Evolutionary conservation across 2,888 invertebrate species (phyloP).

Genomic region (Mesoligia furuncula): DNA sequence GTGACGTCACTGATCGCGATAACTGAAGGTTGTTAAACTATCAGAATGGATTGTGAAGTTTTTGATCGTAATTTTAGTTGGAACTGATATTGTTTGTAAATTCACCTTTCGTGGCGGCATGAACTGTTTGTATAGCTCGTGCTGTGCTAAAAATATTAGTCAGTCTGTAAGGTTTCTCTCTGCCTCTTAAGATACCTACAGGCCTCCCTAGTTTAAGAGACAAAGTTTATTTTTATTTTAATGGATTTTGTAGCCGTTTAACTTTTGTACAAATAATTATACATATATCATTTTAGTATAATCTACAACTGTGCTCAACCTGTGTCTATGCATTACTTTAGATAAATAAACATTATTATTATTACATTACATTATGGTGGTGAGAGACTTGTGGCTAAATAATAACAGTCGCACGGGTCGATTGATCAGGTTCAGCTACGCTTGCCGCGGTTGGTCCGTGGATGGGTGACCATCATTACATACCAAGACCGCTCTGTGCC

Average conservation of each 20-base stretch:
- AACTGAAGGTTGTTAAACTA: constrained; percentile 67
- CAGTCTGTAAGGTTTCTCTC: background rate
- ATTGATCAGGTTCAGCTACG: no score
- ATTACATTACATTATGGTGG: background rate
- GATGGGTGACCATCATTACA: no score
- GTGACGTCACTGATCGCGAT: constrained; percentile 78
- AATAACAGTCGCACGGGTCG: no score
- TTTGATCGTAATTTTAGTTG: constrained; percentile 50
- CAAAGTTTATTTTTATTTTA: background rate
- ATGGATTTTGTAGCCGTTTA: background rate
- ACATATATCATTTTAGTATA: background rate
- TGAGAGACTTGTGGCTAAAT: no score
- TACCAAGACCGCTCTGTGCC: no score
- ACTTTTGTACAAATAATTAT: background rate
- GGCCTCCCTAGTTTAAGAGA: background rate
- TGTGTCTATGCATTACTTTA: background rate
- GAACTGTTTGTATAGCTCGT: background rate
- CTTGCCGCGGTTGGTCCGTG: no score
- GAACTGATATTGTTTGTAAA: constrained; percentile 13
- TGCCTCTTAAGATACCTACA: background rate
- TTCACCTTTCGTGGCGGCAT: background rate
- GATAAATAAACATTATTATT: background rate
- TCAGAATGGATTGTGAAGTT: constrained; percentile 65
- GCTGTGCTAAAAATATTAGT: background rate
- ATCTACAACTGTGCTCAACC: background rate